Conservation (phyloP, 2,797 vertebrate species). For the Molossus molossus region DNA sequence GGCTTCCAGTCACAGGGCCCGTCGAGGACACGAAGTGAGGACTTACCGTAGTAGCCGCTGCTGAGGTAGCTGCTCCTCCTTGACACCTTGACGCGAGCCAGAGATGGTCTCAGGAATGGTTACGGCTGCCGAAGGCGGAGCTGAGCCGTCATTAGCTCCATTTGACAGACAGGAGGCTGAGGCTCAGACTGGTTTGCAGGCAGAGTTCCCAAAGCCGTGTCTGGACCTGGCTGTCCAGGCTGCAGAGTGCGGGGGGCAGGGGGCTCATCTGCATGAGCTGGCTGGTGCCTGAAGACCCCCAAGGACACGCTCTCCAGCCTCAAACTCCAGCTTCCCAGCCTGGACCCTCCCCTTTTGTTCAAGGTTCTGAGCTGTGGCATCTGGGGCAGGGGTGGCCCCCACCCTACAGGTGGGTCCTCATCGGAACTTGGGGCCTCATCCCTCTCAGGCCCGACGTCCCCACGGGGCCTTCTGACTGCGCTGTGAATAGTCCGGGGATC, state of each 20-base stretch:
- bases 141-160: background rate
- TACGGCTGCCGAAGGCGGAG: background rate
- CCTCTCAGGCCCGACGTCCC: background rate
- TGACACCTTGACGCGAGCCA: background rate
- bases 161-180: background rate
- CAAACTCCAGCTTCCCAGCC: background rate
- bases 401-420: background rate
- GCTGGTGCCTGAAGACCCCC: background rate
- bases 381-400: background rate
- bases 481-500: rapidly evolving
- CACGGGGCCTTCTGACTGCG: rapidly evolving
- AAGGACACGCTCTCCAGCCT: rapidly evolving
- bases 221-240: background rate
- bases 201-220: background rate
- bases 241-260: rapidly evolving
- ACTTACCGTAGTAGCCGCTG: rapidly evolving
- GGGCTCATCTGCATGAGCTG: rapidly evolving
- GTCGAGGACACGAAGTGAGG: background rate
- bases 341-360: background rate
- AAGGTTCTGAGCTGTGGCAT: background rate
- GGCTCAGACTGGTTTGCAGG: background rate
- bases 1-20: background rate
- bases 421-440: background rate
- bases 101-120: background rate
- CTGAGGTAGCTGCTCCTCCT: rapidly evolving